Conservation (phyloP, 35 echinoderm and acorn worm genomes). For the Strongylocentrotus purpuratus region DNA sequence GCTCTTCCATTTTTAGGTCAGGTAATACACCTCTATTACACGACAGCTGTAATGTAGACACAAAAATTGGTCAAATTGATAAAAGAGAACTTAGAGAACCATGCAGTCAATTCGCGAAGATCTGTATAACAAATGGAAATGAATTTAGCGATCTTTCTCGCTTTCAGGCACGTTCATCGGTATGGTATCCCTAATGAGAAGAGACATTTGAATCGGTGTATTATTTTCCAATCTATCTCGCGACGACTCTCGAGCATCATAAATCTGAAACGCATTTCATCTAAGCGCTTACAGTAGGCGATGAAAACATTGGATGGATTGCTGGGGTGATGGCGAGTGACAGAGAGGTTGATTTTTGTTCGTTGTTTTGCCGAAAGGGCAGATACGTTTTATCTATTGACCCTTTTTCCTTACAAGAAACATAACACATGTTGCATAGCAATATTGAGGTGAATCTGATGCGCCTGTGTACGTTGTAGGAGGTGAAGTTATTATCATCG, state of each 20-base stretch:
- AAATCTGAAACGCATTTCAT: background rate
- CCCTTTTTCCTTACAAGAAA: background rate
- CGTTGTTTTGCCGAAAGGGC: background rate
- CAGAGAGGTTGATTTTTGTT: background rate
- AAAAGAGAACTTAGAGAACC: too few species aligned
- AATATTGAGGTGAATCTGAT: background rate
- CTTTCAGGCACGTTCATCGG: background rate
- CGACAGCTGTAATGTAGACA: too few species aligned
- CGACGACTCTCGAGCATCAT: background rate
- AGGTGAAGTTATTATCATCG: too few species aligned
- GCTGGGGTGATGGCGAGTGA: background rate
- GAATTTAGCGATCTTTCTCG: background rate
- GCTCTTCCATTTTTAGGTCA: too few species aligned
- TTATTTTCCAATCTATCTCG: background rate
- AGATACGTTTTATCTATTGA: too few species aligned
- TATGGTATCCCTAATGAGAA: conserved; percentile 17
- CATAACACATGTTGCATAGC: background rate
- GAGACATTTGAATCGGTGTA: background rate
- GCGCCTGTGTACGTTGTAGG: too few species aligned
- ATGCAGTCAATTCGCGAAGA: background rate
- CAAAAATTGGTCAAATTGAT: too few species aligned
- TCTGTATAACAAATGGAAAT: background rate
- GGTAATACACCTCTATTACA: too few species aligned
- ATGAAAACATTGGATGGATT: background rate
- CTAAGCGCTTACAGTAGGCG: background rate